A percentile compares a stretch with the other conserved stretches of the same genome.
Evolutionary conservation across 2,113 vertebrate genomes (phyloP).

Genomic region (Charadrius vociferus): DNA sequence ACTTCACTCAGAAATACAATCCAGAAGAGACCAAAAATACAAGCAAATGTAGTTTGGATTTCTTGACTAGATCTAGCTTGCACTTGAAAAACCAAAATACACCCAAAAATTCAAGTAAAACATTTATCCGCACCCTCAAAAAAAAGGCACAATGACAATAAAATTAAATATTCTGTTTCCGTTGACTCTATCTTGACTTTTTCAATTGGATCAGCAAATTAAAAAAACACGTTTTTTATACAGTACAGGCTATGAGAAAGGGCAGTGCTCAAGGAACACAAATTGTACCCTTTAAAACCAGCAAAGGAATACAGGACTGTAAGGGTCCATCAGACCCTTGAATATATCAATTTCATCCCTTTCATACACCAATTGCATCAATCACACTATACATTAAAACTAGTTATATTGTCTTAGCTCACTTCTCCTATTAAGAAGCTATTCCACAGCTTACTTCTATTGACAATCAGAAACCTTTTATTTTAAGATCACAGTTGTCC

Average conservation of each 20-base stretch:
- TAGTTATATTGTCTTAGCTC: not conserved
- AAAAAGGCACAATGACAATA: not conserved
- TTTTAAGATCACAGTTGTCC: not conserved
- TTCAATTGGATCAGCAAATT: not conserved
- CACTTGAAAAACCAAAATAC: not conserved
- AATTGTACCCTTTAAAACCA: not conserved
- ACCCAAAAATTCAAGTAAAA: not conserved
- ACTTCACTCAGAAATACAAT: not conserved
- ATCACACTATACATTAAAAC: not conserved
- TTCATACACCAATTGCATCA: not conserved
- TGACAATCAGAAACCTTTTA: not conserved
- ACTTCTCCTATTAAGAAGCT: not conserved
- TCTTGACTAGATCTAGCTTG: not conserved
- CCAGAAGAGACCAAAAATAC: not conserved
- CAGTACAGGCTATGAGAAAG: not conserved
- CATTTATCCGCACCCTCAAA: fast-evolving
- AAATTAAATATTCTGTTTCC: not conserved
- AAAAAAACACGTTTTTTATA: not conserved
- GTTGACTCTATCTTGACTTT: not conserved
- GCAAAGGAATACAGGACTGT: not conserved
- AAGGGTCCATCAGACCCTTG: not conserved
- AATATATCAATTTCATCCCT: not conserved
- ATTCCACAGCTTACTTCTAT: not conserved
- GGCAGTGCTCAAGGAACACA: not conserved
- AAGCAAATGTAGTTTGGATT: not conserved